phyloP scores from a whole-genome alignment of 2,113 vertebrate genomes.

The Lucifuga dentata region DNA sequence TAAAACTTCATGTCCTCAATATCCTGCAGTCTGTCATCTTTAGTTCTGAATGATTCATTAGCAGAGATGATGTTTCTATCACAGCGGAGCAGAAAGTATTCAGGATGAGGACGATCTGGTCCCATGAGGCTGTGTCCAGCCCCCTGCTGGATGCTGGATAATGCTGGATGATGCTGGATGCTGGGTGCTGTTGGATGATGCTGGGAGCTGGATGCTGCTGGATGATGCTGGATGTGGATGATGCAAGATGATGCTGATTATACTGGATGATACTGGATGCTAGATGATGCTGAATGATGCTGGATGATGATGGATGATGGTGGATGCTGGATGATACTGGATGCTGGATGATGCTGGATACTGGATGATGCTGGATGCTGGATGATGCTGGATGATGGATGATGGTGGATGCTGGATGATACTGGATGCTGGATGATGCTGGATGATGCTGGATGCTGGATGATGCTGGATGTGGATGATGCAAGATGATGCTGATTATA shows the following conservation, averaged over 20 bases:
- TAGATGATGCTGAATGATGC: too few species aligned
- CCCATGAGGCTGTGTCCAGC: background rate
- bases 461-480: too few species aligned
- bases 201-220: constrained; percentile 7
- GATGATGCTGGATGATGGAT: too few species aligned
- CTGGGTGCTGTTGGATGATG: constrained; percentile 20
- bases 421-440: constrained; percentile 21
- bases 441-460: too few species aligned
- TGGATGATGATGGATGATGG: too few species aligned
- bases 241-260: too few species aligned
- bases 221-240: background rate
- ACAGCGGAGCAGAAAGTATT: background rate
- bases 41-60: constrained; percentile 5
- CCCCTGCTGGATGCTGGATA: background rate
- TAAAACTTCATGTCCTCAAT: too few species aligned
- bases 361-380: constrained; percentile 6
- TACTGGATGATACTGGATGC: background rate
- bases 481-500: too few species aligned
- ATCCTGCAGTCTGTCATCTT: background rate
- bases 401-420: too few species aligned
- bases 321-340: too few species aligned
- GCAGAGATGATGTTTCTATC: constrained; percentile 4
- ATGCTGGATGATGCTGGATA: constrained; percentile 13
- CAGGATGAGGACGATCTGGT: constrained; percentile 3
- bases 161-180: too few species aligned